These are phyloP conservation scores for Corythornis madagascariensis DNA, from an alignment of 2,113 vertebrate species.

Conservation along the genomic window DNA sequence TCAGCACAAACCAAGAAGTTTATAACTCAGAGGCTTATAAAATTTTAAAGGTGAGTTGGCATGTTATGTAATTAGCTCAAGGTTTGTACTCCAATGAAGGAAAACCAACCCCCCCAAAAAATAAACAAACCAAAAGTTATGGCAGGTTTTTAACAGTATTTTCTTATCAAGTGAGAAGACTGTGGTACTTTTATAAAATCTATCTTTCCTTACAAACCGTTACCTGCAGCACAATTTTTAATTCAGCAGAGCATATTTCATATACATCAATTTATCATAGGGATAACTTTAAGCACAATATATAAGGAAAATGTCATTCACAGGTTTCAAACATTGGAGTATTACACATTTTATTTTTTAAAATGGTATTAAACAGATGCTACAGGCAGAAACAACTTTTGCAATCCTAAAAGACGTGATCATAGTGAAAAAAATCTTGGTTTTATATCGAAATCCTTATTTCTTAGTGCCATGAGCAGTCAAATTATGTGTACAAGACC, in stretches of 20 bases:
- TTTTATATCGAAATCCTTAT: background rate
- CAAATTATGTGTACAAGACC: background rate
- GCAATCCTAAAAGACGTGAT: background rate
- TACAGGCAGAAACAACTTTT: background rate
- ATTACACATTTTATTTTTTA: background rate
- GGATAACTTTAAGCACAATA: background rate
- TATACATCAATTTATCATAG: background rate
- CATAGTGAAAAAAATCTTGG: background rate
- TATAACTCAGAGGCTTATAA: background rate
- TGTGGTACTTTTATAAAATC: background rate
- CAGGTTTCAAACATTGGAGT: background rate
- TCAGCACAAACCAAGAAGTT: background rate
- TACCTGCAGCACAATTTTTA: background rate
- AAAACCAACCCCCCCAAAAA: background rate
- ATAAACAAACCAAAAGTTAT: background rate
- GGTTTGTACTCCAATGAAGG: background rate
- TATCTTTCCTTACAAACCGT: background rate
- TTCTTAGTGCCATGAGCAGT: background rate
- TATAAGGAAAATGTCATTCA: background rate
- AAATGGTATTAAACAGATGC: background rate
- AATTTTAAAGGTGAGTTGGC: background rate
- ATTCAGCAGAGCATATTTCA: background rate
- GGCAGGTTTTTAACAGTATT: background rate
- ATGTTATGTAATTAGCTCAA: background rate
- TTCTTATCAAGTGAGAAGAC: background rate